phyloP scores from a whole-genome alignment of 2,888 invertebrate genomes.

The Hypolimnas misippus region DNA sequence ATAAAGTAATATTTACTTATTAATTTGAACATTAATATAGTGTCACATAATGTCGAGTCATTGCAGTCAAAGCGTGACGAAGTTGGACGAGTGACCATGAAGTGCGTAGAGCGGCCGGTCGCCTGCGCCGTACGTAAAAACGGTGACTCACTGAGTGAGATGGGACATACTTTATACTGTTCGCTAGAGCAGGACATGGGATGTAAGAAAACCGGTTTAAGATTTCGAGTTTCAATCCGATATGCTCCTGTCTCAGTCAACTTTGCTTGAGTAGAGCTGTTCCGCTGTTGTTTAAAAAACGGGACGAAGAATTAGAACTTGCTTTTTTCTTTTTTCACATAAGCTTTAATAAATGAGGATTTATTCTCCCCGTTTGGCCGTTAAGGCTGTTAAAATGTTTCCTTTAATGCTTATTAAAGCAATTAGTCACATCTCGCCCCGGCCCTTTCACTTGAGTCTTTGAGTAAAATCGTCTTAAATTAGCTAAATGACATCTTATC shows the following conservation, averaged over 20 bases:
- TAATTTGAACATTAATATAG: slow-evolving; percentile 75
- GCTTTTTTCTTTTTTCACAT: slow-evolving; percentile 24
- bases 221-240: slow-evolving; percentile 83
- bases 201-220: slow-evolving; percentile 76
- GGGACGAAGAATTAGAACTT: slow-evolving; percentile 37
- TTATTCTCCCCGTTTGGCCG: slow-evolving; percentile 10
- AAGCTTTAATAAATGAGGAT: slow-evolving; percentile 18
- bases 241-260: slow-evolving; percentile 80
- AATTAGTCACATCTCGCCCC: slow-evolving; percentile 33
- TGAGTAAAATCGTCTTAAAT: slow-evolving; percentile 49
- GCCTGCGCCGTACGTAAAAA: slow-evolving; percentile 75
- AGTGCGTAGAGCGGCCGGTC: slow-evolving; percentile 77
- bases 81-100: slow-evolving; percentile 81
- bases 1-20: slow-evolving; percentile 65
- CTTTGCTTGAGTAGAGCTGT: slow-evolving; percentile 68
- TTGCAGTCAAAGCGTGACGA: slow-evolving; percentile 80
- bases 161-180: slow-evolving; percentile 57
- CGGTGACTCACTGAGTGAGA: slow-evolving; percentile 80
- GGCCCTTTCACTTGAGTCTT: slow-evolving; percentile 31
- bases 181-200: slow-evolving; percentile 65
- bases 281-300: slow-evolving; percentile 61
- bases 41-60: slow-evolving; percentile 76
- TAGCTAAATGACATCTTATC: slow-evolving; percentile 57
- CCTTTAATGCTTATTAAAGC: slow-evolving; percentile 21
- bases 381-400: slow-evolving; percentile 20